Evolutionary conservation across 2,797 vertebrate species (phyloP).

Genomic region (Triplophysa bombifrons): DNA sequence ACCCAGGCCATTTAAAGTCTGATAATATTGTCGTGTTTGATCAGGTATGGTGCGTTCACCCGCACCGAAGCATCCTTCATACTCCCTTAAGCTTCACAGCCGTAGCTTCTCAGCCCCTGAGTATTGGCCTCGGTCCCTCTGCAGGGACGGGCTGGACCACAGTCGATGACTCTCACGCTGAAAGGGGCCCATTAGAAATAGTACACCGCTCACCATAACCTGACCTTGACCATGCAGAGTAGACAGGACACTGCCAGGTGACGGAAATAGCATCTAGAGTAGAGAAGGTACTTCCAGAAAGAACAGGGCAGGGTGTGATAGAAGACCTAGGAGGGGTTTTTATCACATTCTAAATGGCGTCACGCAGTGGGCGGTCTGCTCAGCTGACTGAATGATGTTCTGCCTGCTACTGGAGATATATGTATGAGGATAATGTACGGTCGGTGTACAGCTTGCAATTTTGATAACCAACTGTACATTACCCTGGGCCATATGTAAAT

Average conservation of each 20-base stretch:
- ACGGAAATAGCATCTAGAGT: slow-evolving; percentile 48
- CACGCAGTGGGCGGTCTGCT: neutral
- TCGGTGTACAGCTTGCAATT: neutral
- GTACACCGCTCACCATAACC: slow-evolving; percentile 48
- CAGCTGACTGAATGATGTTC: slow-evolving; percentile 4
- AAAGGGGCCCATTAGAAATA: slow-evolving; percentile 55
- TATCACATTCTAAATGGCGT: slow-evolving; percentile 32
- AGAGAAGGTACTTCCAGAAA: slow-evolving; percentile 50
- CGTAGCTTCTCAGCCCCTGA: neutral
- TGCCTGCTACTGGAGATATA: slow-evolving; percentile 21
- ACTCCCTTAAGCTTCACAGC: neutral
- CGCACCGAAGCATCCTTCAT: neutral
- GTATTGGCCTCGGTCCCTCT: slow-evolving; percentile 6
- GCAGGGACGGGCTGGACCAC: slow-evolving; percentile 14
- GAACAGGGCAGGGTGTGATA: slow-evolving; percentile 30
- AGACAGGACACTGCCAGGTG: slow-evolving; percentile 41
- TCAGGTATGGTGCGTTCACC: neutral
- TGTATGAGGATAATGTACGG: neutral
- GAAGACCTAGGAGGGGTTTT: slow-evolving; percentile 26
- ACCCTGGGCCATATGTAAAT: neutral
- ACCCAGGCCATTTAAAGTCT: neutral
- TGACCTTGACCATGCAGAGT: slow-evolving; percentile 52
- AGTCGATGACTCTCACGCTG: slow-evolving; percentile 38
- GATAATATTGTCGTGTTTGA: neutral
- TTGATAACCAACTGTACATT: neutral